Percentiles rank a stretch among this genome's conserved stretches.
phyloP scores from a whole-genome alignment of 2,113 vertebrate genomes.

The Tringa solitaria region DNA sequence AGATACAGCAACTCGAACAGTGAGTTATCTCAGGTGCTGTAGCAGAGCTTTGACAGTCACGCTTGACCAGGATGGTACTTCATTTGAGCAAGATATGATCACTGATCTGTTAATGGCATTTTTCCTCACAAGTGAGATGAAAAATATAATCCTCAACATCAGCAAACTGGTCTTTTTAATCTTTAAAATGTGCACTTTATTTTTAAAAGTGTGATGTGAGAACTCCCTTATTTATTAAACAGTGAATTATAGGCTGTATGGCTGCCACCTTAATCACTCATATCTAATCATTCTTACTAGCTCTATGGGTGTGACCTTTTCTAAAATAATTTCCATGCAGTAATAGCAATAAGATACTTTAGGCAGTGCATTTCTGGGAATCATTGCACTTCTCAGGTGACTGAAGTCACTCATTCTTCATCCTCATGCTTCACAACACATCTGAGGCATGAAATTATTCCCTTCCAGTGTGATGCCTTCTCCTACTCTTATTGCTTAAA shows the following conservation, averaged over 20 bases:
- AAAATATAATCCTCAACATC: background rate
- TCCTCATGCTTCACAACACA: constrained; percentile 30
- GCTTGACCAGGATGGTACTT: background rate
- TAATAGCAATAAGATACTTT: constrained; percentile 24
- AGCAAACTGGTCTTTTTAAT: background rate
- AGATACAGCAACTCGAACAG: background rate
- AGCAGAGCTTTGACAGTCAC: background rate
- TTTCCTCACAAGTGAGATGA: background rate
- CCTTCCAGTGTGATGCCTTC: background rate
- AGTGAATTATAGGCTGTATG: background rate
- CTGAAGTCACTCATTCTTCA: constrained; percentile 38
- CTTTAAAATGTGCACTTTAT: background rate
- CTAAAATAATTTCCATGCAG: constrained; percentile 18
- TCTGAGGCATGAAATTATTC: constrained; percentile 55
- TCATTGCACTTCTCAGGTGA: constrained; percentile 25
- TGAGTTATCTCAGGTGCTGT: background rate
- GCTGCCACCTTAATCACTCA: background rate
- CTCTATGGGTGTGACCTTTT: constrained; percentile 22
- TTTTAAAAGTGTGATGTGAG: background rate
- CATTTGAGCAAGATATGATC: background rate
- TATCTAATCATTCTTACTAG: background rate
- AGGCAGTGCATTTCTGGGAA: constrained; percentile 12
- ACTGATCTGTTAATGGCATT: background rate
- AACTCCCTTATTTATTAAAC: constrained; percentile 3
- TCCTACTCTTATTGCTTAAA: constrained; percentile 32